Percentiles rank a stretch among this genome's conserved stretches.
These are phyloP conservation scores for Bovichtus variegatus DNA, from an alignment of 2,797 vertebrate species.

Conservation along the genomic window DNA sequence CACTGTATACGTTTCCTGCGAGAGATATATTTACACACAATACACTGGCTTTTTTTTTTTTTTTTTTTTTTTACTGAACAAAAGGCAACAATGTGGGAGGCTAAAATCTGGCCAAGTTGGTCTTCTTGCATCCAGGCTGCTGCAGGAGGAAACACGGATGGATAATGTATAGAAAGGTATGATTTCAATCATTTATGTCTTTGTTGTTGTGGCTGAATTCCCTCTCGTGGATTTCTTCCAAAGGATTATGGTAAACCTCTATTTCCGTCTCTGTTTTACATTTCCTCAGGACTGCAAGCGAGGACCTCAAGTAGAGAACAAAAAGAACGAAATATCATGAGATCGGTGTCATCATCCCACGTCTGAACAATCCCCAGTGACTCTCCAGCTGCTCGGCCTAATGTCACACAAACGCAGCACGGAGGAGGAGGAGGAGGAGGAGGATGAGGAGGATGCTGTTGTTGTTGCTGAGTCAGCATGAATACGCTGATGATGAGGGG, in stretches of 20 bases:
- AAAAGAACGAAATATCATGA: slow-evolving; percentile 58
- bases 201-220: slow-evolving; percentile 7
- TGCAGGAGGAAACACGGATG: slow-evolving; percentile 17
- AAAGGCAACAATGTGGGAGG: slow-evolving; percentile 49
- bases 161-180: slow-evolving; percentile 2
- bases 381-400: slow-evolving; percentile 47
- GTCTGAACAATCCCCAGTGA: slow-evolving; percentile 39
- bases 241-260: slow-evolving; percentile 60
- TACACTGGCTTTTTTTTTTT: slow-evolving; percentile 33
- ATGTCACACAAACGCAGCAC: slow-evolving; percentile 22
- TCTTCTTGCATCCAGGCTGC: slow-evolving; percentile 13
- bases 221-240: slow-evolving; percentile 7
- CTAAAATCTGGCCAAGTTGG: background rate
- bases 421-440: slow-evolving; percentile 40
- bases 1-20: slow-evolving; percentile 30
- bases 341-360: slow-evolving; percentile 58
- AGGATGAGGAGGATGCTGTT: background rate
- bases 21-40: slow-evolving; percentile 59
- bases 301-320: slow-evolving; percentile 50
- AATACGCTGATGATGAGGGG: slow-evolving; percentile 37
- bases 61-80: slow-evolving; percentile 3
- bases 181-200: background rate
- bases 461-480: slow-evolving; percentile 48
- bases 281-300: slow-evolving; percentile 35
- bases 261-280: slow-evolving; percentile 7